These are phyloP conservation scores for Eupsilia transversa DNA, from an alignment of 2,888 invertebrate species.

Conservation along the genomic window DNA sequence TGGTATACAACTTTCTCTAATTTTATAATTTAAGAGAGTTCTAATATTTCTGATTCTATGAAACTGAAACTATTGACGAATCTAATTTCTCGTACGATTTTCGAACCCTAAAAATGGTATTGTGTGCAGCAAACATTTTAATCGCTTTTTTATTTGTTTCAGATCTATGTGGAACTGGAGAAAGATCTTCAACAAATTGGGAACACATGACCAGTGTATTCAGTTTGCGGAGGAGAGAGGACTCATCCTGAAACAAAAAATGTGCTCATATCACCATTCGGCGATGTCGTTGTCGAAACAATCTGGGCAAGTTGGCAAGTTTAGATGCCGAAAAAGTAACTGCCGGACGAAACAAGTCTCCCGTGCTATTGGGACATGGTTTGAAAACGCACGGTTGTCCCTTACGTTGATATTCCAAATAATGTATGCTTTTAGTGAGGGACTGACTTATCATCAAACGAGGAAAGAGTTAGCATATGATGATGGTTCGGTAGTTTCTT, in stretches of 20 bases:
- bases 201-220: not conserved
- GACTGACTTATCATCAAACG: not conserved
- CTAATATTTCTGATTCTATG: too few species aligned
- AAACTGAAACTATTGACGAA: too few species aligned
- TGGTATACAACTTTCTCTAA: too few species aligned
- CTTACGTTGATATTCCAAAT: not conserved
- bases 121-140: not conserved
- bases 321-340: constrained; percentile 5
- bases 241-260: not conserved
- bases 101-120: not conserved
- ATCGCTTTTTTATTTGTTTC: not conserved
- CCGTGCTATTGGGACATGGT: constrained; percentile 5
- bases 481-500: not conserved
- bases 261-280: not conserved
- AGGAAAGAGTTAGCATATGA: not conserved
- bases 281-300: not conserved
- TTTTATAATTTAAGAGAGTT: too few species aligned
- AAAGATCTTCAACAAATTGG: not conserved
- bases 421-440: not conserved
- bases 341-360: not conserved
- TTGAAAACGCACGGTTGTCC: not conserved
- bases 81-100: too few species aligned
- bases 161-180: constrained; percentile 25
- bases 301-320: constrained; percentile 9
- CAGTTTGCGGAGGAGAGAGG: constrained; percentile 22